Conservation (phyloP, 92 coral and sea anemone genomes). For the Scolanthus callimorphus region DNA sequence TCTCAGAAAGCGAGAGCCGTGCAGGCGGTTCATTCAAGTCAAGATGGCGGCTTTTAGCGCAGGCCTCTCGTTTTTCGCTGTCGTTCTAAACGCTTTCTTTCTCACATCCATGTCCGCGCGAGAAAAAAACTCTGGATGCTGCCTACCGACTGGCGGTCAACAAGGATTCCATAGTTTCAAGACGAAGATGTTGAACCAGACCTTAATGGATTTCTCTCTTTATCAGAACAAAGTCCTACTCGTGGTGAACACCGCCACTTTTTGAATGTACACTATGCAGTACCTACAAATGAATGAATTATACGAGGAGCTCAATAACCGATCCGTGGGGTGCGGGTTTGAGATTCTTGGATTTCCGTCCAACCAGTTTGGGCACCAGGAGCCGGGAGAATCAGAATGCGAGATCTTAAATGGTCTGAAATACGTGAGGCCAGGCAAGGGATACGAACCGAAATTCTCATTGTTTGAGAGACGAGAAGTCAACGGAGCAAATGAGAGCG, state of each 20-base stretch:
- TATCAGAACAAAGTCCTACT: conserved; percentile 55
- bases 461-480: conserved; percentile 70
- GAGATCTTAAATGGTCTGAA: conserved; percentile 75
- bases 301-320: conserved; percentile 4
- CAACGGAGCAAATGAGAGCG: conserved; percentile 71
- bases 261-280: conserved; percentile 77
- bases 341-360: conserved; percentile 76
- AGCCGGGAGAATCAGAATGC: conserved; percentile 63
- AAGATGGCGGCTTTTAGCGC: neutral
- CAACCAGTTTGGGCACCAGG: conserved; percentile 95
- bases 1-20: no score
- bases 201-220: conserved; percentile 31
- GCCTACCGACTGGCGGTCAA: neutral
- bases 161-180: conserved; percentile 35
- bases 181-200: conserved; percentile 34
- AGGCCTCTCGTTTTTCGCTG: neutral
- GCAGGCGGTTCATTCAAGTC: no score
- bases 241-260: conserved; percentile 80
- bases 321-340: conserved; percentile 52
- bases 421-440: conserved; percentile 82
- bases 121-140: neutral
- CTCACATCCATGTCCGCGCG: neutral
- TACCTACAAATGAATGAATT: conserved; percentile 84
- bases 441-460: conserved; percentile 64
- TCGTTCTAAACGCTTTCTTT: neutral